These are phyloP conservation scores for Perca fluviatilis DNA, from an alignment of 2,113 vertebrate species.

Conservation along the genomic window DNA sequence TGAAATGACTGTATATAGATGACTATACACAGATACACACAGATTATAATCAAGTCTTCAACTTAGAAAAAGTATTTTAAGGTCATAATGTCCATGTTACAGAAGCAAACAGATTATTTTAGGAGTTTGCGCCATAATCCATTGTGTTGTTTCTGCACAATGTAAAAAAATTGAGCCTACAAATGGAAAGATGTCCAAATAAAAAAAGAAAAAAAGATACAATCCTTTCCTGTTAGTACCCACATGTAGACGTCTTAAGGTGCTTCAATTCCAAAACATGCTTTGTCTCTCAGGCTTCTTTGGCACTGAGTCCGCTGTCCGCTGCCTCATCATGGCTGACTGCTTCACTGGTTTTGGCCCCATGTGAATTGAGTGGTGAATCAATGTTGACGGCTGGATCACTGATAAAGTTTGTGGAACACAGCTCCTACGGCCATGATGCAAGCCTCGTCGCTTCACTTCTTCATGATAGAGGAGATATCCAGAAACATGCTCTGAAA, in stretches of 20 bases:
- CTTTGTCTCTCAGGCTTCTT: background rate
- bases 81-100: conserved; percentile 27
- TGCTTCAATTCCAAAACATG: conserved; percentile 64
- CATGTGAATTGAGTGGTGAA: conserved; percentile 45
- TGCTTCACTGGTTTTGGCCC: conserved; percentile 29
- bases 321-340: conserved; percentile 41
- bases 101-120: conserved; percentile 36
- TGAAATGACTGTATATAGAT: conserved; percentile 52
- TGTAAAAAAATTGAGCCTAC: conserved; percentile 12
- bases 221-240: conserved; percentile 15
- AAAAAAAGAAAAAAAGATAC: background rate
- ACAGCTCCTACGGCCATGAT: conserved; percentile 13
- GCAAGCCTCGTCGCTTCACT: conserved; percentile 77
- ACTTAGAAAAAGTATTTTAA: conserved; percentile 50
- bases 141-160: conserved; percentile 2
- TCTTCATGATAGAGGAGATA: conserved; percentile 97
- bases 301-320: conserved; percentile 26
- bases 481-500: conserved; percentile 95
- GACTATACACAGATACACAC: conserved; percentile 47
- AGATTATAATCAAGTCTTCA: conserved; percentile 46
- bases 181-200: conserved; percentile 16
- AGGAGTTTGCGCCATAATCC: conserved; percentile 23
- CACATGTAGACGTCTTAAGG: conserved; percentile 66
- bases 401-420: conserved; percentile 64
- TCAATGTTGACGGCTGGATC: conserved; percentile 52